Conservation (phyloP, 2,113 vertebrate genomes). For the Fregata magnificens region DNA sequence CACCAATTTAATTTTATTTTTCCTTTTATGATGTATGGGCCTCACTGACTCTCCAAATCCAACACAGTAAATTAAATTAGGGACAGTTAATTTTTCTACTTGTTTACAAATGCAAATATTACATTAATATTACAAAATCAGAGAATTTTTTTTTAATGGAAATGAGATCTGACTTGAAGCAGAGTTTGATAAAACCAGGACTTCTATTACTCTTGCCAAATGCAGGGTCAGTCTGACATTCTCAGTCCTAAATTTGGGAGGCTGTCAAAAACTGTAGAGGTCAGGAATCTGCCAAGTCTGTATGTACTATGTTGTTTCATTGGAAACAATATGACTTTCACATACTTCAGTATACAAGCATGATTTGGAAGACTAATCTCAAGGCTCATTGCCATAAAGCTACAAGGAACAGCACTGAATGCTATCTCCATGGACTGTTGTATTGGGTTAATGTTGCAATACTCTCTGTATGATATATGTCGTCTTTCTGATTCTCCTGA, state of each 20-base stretch:
- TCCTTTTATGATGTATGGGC: not conserved
- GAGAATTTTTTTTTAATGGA: not conserved
- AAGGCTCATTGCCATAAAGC: not conserved
- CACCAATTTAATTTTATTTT: not conserved
- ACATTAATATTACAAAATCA: not conserved
- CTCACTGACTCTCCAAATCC: not conserved
- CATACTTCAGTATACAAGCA: not conserved
- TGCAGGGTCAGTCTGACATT: constrained; percentile 50
- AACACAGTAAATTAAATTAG: not conserved
- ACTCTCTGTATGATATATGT: not conserved
- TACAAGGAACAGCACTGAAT: not conserved
- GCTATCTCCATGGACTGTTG: not conserved
- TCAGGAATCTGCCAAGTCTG: constrained; percentile 12
- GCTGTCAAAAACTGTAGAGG: not conserved
- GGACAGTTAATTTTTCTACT: not conserved
- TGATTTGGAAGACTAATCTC: not conserved
- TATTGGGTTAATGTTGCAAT: not conserved
- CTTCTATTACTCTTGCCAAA: constrained; percentile 21
- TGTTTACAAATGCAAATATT: not conserved
- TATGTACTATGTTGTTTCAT: constrained; percentile 16
- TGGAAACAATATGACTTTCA: not conserved
- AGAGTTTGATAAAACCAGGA: not conserved
- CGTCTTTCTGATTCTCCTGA: not conserved
- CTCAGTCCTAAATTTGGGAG: constrained; percentile 6
- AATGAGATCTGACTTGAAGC: not conserved